phyloP scores from a whole-genome alignment of 2,113 vertebrate species.

The Vulpes ferrilata region DNA sequence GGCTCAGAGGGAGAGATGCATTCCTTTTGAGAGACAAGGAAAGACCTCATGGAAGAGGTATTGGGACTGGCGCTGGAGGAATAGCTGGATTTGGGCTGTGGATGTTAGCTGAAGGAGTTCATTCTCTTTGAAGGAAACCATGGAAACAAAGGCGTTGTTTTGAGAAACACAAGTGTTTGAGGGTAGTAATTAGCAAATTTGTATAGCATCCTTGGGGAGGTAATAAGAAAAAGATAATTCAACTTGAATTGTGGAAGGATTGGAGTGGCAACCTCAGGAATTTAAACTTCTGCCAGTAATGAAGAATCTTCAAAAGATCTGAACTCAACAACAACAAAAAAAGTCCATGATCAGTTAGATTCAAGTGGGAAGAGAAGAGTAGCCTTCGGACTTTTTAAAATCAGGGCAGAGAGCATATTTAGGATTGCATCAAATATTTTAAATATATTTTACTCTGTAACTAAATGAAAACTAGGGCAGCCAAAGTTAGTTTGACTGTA shows the following conservation, averaged over 20 bases:
- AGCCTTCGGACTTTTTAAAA: neutral
- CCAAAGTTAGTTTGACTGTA: neutral
- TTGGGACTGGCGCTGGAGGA: neutral
- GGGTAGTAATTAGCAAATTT: neutral
- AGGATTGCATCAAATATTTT: constrained; percentile 16
- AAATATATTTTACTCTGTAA: constrained; percentile 10
- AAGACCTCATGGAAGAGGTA: neutral
- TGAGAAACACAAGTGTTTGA: neutral
- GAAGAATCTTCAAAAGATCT: neutral
- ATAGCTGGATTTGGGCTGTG: neutral
- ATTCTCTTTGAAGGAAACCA: neutral
- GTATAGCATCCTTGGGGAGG: neutral
- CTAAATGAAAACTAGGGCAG: neutral
- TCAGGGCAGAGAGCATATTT: neutral
- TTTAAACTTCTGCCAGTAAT: neutral
- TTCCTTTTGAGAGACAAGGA: neutral
- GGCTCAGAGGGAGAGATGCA: neutral
- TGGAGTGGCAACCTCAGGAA: neutral
- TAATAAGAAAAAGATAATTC: neutral
- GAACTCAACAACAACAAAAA: neutral
- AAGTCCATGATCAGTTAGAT: neutral
- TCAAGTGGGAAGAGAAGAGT: neutral
- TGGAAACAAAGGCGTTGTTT: neutral
- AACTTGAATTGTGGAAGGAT: neutral
- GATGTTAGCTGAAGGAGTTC: neutral